Base-by-base conservation (phyloP, 2,797 vertebrate species). In the Schizothorax lantsangensis region DNA sequence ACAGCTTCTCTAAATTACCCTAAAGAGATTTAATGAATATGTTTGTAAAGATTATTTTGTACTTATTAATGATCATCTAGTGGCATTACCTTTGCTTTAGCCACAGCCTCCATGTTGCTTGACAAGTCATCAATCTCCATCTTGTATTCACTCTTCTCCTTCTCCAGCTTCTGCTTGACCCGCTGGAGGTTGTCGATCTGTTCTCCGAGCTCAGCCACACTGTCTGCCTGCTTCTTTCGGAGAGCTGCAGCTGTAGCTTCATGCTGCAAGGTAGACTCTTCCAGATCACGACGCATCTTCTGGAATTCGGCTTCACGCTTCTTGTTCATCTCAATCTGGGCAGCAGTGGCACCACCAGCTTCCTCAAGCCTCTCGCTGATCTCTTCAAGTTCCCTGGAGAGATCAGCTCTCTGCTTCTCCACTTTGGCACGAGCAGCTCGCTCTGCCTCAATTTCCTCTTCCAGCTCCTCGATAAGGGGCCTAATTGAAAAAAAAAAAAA, bases 1-100 rank as follows among this genome's bases (percentile, higher is more conserved):
- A 95, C 87, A 96, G 93, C 91, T 92, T 96, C 77, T 97, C 96
- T 15, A 96, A 90, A 23, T 96, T 96, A 52, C 95, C 94, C 43
- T 45, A 45, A 10, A 45, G 9, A 10, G 43, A 45, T 45, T 45
- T 10, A 10, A 45, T 45, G 43, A 45, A 45, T 45, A 49, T 15
- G 47, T 15, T 49, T 15, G 47, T 5, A 49, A 49, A 15, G 49
- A 52, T 19, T 3, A 15, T 52, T 52, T 17, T 17, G 0, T 52
- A 52, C 17, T 52, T 52, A 92, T 38, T 38, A 52, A 52, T 19
- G 49, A 52, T 52, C 15, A 5, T 52, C 49, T 5, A 52, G 5
- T 52, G 49, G 6, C 15, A 52, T 52, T 52, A 52, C 49, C 49
- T 52, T 52, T 52, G 49, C 49, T 19, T 52, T 52, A 52, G 49